phyloP scores from a whole-genome alignment of 2,888 invertebrate species.

The Limnephilus lunatus region DNA sequence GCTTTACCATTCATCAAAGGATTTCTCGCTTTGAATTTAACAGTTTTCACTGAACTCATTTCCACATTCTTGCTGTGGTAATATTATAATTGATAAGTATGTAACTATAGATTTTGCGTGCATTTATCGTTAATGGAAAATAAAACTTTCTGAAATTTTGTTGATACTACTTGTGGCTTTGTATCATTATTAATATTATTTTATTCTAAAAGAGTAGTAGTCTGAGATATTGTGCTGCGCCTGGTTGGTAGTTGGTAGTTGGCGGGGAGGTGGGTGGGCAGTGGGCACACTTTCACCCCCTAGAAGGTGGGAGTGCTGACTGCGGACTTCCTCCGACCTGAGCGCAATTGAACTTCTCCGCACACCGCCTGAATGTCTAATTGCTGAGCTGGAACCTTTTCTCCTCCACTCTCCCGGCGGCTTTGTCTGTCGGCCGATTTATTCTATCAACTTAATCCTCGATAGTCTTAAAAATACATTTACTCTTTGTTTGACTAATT shows the following conservation, averaged over 20 bases:
- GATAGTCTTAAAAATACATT: neutral
- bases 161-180: neutral
- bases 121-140: neutral
- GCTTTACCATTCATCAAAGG: neutral
- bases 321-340: conserved; percentile 12
- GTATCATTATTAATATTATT: neutral
- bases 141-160: neutral
- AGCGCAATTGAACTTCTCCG: conserved; percentile 3
- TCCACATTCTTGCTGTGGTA: neutral
- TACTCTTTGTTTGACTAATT: neutral
- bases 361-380: conserved; percentile 6
- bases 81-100: neutral
- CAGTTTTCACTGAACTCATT: neutral
- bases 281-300: neutral
- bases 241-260: neutral
- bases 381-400: conserved; percentile 5
- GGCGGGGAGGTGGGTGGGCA: neutral
- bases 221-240: neutral
- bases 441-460: neutral
- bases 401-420: neutral
- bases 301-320: neutral
- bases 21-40: neutral
- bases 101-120: neutral
- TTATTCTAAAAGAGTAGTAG: neutral
- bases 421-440: neutral